These are phyloP conservation scores for Nasonia oneida DNA, from an alignment of 2,888 invertebrate genomes.

Conservation along the genomic window DNA sequence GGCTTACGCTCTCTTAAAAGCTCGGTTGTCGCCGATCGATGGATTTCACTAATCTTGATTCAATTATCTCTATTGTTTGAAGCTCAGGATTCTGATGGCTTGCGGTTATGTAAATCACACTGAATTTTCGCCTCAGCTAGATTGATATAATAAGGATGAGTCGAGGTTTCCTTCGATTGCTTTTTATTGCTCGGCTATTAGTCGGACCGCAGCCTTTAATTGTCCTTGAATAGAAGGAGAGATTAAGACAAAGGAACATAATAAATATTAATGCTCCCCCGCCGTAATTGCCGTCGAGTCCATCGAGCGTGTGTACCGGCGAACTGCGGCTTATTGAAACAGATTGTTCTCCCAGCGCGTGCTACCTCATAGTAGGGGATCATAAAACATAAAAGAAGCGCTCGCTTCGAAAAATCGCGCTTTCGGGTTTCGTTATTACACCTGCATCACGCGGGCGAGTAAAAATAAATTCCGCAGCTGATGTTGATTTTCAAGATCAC, in stretches of 20 bases:
- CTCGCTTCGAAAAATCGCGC: background rate
- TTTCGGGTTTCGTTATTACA: background rate
- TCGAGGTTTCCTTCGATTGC: background rate
- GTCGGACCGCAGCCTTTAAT: background rate
- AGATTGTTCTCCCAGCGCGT: background rate
- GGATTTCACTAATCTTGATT: slow-evolving; percentile 13
- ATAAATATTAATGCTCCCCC: background rate
- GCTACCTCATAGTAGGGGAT: background rate
- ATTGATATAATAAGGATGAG: background rate
- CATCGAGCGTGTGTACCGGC: background rate
- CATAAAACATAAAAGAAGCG: background rate
- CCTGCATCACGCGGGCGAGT: background rate
- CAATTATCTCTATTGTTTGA: slow-evolving; percentile 3
- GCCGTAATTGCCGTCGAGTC: background rate
- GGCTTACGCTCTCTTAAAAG: background rate
- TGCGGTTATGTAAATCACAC: background rate
- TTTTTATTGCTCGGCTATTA: background rate
- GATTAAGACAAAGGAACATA: slow-evolving; percentile 6
- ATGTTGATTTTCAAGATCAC: background rate
- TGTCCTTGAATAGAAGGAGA: background rate
- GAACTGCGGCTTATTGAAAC: background rate
- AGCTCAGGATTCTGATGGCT: background rate
- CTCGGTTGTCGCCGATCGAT: background rate
- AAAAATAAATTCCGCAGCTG: background rate
- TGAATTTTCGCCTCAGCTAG: background rate